Conservation (phyloP, 2,797 vertebrate genomes). For the Novumbra hubbsi region DNA sequence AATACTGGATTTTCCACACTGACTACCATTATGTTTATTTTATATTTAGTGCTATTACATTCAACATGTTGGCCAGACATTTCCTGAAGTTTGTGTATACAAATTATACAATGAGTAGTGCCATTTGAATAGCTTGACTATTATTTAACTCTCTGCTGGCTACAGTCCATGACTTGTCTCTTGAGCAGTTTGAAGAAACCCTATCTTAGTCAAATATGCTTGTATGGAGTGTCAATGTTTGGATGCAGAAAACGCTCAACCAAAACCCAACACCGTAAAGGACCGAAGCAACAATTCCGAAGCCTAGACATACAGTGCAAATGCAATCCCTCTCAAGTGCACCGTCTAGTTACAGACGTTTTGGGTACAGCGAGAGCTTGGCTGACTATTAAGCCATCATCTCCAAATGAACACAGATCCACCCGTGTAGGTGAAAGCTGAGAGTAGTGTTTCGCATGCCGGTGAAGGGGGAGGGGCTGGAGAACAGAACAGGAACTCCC, state of each 20-base stretch:
- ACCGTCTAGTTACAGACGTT: conserved; percentile 49
- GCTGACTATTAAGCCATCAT: conserved; percentile 30
- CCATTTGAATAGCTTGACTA: background rate
- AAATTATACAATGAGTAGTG: background rate
- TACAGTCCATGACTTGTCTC: too few relatives aligned
- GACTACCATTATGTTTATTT: background rate
- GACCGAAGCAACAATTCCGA: background rate
- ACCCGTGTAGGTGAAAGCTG: conserved; percentile 65
- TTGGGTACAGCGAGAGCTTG: conserved; percentile 44
- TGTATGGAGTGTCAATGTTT: background rate
- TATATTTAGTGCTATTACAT: conserved; percentile 8
- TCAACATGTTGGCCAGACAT: background rate
- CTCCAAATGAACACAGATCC: conserved; percentile 61
- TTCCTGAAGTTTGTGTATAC: background rate
- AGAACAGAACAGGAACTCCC: background rate
- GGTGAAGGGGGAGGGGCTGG: conserved; percentile 16
- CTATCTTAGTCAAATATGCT: too few relatives aligned
- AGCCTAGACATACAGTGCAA: conserved; percentile 25
- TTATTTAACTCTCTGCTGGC: too few relatives aligned
- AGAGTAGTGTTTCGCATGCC: conserved; percentile 59
- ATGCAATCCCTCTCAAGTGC: conserved; percentile 41
- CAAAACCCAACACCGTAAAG: background rate
- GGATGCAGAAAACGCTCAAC: background rate
- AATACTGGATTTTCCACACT: conserved; percentile 31
- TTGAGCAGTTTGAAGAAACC: too few relatives aligned